phyloP scores from a whole-genome alignment of 1,140 invertebrate species.

The Antheraea pernyi region DNA sequence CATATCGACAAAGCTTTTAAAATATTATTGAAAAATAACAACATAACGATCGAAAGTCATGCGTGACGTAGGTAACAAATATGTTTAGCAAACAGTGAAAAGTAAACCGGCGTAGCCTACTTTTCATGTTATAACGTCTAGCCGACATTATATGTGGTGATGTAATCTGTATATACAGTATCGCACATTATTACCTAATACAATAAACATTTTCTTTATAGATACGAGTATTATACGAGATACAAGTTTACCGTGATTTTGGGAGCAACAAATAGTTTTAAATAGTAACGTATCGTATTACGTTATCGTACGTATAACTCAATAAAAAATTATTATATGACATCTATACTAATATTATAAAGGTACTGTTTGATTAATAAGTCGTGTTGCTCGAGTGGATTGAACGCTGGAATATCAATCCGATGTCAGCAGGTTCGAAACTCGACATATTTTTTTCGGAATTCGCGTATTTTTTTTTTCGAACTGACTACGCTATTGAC shows the following conservation, averaged over 20 bases:
- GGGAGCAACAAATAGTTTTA: background rate
- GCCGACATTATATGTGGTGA: conserved; percentile 3
- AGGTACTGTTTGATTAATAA: no score
- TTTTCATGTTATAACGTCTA: conserved; percentile 7
- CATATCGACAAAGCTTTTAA: background rate
- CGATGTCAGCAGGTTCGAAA: no score
- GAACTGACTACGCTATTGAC: no score
- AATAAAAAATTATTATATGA: no score
- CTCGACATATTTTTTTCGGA: no score
- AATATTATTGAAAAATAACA: background rate
- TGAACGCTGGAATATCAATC: no score
- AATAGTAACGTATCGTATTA: background rate
- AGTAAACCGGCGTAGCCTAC: conserved; percentile 1
- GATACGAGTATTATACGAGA: no score
- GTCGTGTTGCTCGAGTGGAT: no score
- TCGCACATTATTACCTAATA: background rate
- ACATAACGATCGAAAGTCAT: conserved; percentile 4
- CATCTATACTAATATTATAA: no score
- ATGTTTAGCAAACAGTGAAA: conserved; percentile 13
- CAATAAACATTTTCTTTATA: conserved; percentile 3
- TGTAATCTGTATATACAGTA: conserved; percentile 10
- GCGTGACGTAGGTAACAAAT: conserved; percentile 11
- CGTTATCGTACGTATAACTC: no score
- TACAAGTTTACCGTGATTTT: background rate
- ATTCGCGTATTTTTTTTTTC: no score